A percentile compares a stretch with the other conserved stretches of the same genome.
Conservation (phyloP, 2,888 invertebrate species). For the Anodontia alba region DNA sequence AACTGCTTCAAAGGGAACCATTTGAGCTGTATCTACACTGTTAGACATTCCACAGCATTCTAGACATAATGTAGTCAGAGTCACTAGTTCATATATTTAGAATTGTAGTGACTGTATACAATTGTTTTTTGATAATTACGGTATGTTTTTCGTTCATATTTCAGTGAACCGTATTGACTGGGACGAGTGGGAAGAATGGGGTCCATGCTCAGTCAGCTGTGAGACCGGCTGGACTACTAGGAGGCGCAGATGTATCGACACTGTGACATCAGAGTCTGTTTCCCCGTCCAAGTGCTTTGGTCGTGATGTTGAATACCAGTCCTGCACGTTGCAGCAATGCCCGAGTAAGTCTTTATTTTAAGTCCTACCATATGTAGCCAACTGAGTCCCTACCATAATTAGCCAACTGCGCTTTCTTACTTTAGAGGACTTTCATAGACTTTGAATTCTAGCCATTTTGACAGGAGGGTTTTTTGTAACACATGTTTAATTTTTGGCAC, state of each 20-base stretch:
- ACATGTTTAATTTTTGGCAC: no score
- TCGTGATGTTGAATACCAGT: conserved; percentile 68
- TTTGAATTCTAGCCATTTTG: no score
- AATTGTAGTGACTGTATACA: no score
- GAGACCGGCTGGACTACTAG: conserved; percentile 71
- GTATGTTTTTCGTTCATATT: no score
- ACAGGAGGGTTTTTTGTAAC: no score
- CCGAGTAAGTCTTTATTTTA: conserved; percentile 76
- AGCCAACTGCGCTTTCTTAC: not conserved
- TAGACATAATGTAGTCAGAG: no score
- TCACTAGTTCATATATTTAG: no score
- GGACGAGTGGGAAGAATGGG: conserved; percentile 76
- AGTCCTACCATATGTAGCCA: not conserved
- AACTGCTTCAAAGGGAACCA: no score
- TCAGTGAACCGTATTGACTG: conserved; percentile 69
- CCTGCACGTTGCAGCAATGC: conserved; percentile 69
- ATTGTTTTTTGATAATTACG: no score
- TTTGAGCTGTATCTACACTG: no score
- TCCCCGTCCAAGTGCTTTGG: conserved; percentile 73
- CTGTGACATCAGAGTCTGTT: conserved; percentile 46
- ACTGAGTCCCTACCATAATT: no score
- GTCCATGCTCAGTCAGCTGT: conserved; percentile 75
- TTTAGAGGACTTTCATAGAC: not conserved
- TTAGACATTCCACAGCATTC: no score
- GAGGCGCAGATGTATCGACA: conserved; percentile 68